Conservation (phyloP, 1,140 invertebrate genomes). For the Thaumatotibia leucotreta region DNA sequence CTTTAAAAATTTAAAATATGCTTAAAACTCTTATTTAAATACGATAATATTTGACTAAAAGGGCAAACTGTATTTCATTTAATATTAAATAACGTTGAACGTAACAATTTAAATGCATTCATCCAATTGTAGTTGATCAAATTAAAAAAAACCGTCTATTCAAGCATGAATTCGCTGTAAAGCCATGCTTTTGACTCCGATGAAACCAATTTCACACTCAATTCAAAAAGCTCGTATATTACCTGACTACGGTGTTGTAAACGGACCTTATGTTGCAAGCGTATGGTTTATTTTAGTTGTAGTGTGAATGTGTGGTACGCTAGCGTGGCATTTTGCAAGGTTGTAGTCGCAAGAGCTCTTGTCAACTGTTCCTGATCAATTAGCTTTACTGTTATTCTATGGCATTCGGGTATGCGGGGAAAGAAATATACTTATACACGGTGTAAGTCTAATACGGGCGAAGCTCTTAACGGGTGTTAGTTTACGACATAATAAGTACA, state of each 20-base stretch:
- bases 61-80: too few relatives aligned
- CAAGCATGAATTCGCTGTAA: background rate
- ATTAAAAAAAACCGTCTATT: background rate
- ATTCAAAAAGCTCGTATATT: background rate
- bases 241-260: background rate
- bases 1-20: too few relatives aligned
- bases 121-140: background rate
- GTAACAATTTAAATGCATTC: too few relatives aligned
- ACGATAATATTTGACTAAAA: too few relatives aligned
- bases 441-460: too few relatives aligned
- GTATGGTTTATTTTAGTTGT: background rate
- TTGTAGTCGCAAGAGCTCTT: background rate
- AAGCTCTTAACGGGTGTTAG: too few relatives aligned
- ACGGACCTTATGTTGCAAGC: background rate
- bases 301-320: background rate
- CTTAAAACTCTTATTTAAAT: too few relatives aligned
- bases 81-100: too few relatives aligned
- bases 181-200: conserved; percentile 1
- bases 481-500: too few relatives aligned
- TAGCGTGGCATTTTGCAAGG: background rate
- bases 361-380: conserved; percentile 5
- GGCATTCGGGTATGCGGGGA: background rate
- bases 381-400: background rate
- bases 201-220: background rate
- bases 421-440: background rate